These are phyloP conservation scores for Drosophila parabipectinata DNA, from an alignment of 1,140 invertebrate genomes.

Conservation along the genomic window DNA sequence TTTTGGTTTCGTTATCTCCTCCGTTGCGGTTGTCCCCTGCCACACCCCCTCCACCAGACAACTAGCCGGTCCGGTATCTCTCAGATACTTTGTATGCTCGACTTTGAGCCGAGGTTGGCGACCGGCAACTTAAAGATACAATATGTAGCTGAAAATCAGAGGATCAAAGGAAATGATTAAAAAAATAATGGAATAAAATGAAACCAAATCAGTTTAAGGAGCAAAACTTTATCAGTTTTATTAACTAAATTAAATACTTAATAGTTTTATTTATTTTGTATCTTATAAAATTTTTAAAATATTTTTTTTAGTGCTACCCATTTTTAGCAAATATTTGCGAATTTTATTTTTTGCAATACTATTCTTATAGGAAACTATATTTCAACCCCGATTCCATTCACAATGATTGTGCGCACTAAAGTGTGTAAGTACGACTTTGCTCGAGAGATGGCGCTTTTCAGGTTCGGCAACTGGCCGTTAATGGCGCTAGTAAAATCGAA, in stretches of 20 bases:
- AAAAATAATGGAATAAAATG: no score
- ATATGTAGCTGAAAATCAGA: background rate
- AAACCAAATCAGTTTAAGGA: background rate
- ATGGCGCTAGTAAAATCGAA: conserved; percentile 22
- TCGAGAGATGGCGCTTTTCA: conserved; percentile 54
- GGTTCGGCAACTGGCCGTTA: conserved; percentile 32
- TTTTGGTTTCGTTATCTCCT: conserved; percentile 60
- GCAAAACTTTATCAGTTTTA: background rate
- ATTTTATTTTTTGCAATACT: background rate
- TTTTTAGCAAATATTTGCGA: background rate
- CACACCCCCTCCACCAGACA: background rate
- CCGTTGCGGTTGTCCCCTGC: conserved; percentile 28
- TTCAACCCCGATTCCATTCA: conserved; percentile 42
- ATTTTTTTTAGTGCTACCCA: background rate
- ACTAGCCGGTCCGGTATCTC: conserved; percentile 11
- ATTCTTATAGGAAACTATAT: conserved; percentile 54
- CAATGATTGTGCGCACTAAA: conserved; percentile 57
- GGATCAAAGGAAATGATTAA: no score
- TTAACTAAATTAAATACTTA: background rate
- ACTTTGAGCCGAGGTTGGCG: conserved; percentile 44
- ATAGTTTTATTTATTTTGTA: no score
- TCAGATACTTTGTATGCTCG: conserved; percentile 52
- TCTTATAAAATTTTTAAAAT: no score
- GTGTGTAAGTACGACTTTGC: conserved; percentile 4
- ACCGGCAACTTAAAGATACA: conserved; percentile 2